Evolutionary conservation across 2,797 vertebrate species (phyloP).

Genomic region (Brotula barbata): DNA sequence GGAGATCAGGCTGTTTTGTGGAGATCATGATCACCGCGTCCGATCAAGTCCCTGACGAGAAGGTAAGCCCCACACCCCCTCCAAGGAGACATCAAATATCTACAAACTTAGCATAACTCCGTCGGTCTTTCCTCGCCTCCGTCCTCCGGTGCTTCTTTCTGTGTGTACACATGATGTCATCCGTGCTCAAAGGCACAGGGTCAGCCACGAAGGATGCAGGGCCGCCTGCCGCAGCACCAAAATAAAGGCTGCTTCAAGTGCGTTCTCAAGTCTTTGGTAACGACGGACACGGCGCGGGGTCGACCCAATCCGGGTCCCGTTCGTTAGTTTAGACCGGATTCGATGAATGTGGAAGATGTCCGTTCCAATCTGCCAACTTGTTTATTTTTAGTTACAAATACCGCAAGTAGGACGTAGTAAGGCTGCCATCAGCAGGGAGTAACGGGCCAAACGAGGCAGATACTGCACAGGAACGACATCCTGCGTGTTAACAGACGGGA

Average conservation of each 20-base stretch:
- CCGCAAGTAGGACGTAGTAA: neutral
- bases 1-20: slow-evolving; percentile 15
- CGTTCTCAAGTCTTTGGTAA: slow-evolving; percentile 43
- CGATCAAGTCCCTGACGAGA: slow-evolving; percentile 36
- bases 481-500: too few relatives aligned
- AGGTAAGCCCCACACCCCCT: slow-evolving; percentile 64
- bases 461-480: too few relatives aligned
- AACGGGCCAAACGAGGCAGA: neutral
- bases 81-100: slow-evolving; percentile 4
- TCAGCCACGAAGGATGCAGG: slow-evolving; percentile 56
- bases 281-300: slow-evolving; percentile 18
- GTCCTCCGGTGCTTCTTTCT: slow-evolving; percentile 12
- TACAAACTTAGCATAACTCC: slow-evolving; percentile 57
- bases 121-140: neutral
- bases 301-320: slow-evolving; percentile 27
- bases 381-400: slow-evolving; percentile 20
- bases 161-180: slow-evolving; percentile 47
- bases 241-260: slow-evolving; percentile 62
- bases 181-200: slow-evolving; percentile 57
- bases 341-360: neutral
- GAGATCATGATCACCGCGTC: slow-evolving; percentile 52
- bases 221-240: slow-evolving; percentile 68
- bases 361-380: slow-evolving; percentile 10
- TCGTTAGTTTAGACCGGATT: slow-evolving; percentile 19
- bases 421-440: neutral